Percentiles rank a stretch among this genome's conserved stretches.
These are phyloP conservation scores for Ptychodera flava DNA, from an alignment of 35 echinoderm and acorn worm species.

Conservation along the genomic window DNA sequence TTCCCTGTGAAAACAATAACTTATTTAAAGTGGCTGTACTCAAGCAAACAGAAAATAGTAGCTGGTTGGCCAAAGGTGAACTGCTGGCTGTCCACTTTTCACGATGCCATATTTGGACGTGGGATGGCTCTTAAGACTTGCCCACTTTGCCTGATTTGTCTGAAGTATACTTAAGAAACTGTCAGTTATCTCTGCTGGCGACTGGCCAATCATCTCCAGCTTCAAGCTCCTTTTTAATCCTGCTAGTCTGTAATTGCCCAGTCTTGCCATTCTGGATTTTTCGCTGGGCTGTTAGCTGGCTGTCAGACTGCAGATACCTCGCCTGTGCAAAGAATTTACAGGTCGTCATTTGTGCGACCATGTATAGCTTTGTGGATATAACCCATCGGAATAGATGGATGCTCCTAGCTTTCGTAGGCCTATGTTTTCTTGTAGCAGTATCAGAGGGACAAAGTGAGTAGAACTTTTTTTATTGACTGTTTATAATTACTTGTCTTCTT, in stretches of 20 bases:
- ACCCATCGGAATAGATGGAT: constrained; percentile 39
- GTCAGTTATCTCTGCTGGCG: neutral
- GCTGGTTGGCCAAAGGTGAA: too few relatives aligned
- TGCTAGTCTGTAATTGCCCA: neutral
- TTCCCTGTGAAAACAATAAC: too few relatives aligned
- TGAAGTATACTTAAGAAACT: neutral
- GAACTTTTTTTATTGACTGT: constrained; percentile 14
- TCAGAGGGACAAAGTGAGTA: constrained; percentile 60
- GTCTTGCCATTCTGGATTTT: neutral
- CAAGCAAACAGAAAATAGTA: too few relatives aligned
- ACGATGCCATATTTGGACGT: too few relatives aligned
- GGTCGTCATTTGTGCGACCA: constrained; percentile 47
- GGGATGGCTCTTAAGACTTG: neutral
- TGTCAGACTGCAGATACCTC: neutral
- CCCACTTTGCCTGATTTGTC: neutral
- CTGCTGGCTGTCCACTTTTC: too few relatives aligned
- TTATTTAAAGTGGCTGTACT: too few relatives aligned
- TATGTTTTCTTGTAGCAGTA: constrained; percentile 17
- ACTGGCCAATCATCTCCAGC: neutral
- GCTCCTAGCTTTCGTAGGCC: constrained; percentile 44
- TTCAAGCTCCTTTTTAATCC: neutral
- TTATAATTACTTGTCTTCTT: too few relatives aligned
- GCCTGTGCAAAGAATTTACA: neutral
- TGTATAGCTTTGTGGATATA: constrained; percentile 80
- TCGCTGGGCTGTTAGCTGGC: neutral